Evolutionary conservation across 2,888 invertebrate species (phyloP).

Genomic region (Melolontha melolontha): DNA sequence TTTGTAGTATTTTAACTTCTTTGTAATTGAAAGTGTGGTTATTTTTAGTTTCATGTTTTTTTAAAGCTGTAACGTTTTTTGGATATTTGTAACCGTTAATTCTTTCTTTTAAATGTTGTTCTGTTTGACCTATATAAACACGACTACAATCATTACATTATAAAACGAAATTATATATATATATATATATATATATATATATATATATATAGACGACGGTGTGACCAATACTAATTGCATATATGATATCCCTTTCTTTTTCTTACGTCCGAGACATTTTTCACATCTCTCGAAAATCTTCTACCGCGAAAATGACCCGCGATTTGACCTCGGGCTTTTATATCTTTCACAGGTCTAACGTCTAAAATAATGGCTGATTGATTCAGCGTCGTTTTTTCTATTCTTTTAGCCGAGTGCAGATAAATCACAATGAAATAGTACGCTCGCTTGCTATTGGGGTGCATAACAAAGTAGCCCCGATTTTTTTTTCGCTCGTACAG

Average conservation of each 20-base stretch:
- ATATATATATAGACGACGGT: too few relatives aligned
- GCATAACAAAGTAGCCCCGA: slow-evolving; percentile 65
- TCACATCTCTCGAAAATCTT: slow-evolving; percentile 51
- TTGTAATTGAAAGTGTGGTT: too few relatives aligned
- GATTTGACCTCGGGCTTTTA: slow-evolving; percentile 62
- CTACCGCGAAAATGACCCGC: slow-evolving; percentile 58
- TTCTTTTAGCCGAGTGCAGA: slow-evolving; percentile 66
- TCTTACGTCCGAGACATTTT: slow-evolving; percentile 8
- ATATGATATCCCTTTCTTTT: slow-evolving; percentile 20
- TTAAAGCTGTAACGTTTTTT: too few relatives aligned
- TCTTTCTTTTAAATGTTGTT: too few relatives aligned
- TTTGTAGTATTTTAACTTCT: too few relatives aligned
- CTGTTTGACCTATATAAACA: too few relatives aligned
- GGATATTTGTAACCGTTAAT: too few relatives aligned
- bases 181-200: too few relatives aligned
- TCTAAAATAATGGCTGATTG: slow-evolving; percentile 67
- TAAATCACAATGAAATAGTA: slow-evolving; percentile 68
- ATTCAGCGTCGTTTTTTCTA: slow-evolving; percentile 67
- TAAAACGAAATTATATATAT: too few relatives aligned
- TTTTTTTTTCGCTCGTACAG: slow-evolving; percentile 52
- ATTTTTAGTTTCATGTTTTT: too few relatives aligned
- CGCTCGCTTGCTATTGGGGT: slow-evolving; percentile 61
- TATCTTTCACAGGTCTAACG: slow-evolving; percentile 65
- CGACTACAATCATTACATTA: too few relatives aligned
- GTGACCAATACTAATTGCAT: slow-evolving; percentile 31